Percentiles rank a stretch among this genome's conserved stretches.
phyloP scores from a whole-genome alignment of 37 sponge, comb jelly and placozoan genomes.

The Geodia barretti region DNA sequence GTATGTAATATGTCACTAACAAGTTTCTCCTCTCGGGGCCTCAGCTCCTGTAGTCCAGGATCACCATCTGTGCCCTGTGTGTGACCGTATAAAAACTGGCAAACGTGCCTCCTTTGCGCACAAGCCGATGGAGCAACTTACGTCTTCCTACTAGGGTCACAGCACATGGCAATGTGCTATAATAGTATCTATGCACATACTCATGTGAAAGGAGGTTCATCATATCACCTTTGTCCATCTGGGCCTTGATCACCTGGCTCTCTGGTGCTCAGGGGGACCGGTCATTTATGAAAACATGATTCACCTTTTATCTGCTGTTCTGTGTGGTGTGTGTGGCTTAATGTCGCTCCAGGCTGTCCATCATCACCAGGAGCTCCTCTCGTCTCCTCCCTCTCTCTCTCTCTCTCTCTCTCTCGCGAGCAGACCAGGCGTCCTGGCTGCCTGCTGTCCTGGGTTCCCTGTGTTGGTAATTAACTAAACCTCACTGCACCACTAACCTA shows the following conservation, averaged over 20 bases:
- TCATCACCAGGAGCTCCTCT: slow-evolving; percentile 61
- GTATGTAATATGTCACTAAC: slow-evolving; percentile 2
- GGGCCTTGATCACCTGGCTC: slow-evolving; percentile 41
- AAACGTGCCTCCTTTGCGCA: too few species aligned
- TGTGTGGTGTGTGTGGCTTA: background rate
- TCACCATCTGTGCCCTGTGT: background rate
- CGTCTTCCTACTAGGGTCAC: too few species aligned
- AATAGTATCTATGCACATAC: too few species aligned
- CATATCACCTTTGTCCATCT: slow-evolving; percentile 27
- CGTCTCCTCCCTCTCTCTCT: slow-evolving; percentile 60
- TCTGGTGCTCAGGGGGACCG: slow-evolving; percentile 22
- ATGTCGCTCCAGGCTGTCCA: slow-evolving; percentile 60
- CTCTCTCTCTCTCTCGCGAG: slow-evolving; percentile 45
- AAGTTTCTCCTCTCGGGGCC: slow-evolving; percentile 58
- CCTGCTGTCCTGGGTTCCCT: slow-evolving; percentile 63
- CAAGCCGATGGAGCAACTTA: too few species aligned
- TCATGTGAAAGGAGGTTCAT: background rate
- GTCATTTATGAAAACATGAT: background rate
- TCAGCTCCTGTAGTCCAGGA: slow-evolving; percentile 28
- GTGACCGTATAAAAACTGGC: background rate
- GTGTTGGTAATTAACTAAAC: background rate
- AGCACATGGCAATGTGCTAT: too few species aligned
- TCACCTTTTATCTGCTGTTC: background rate
- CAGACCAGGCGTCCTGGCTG: slow-evolving; percentile 40
- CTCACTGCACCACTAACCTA: too few species aligned